Conservation (phyloP, 2,113 vertebrate species). For the Xenus cinereus region DNA sequence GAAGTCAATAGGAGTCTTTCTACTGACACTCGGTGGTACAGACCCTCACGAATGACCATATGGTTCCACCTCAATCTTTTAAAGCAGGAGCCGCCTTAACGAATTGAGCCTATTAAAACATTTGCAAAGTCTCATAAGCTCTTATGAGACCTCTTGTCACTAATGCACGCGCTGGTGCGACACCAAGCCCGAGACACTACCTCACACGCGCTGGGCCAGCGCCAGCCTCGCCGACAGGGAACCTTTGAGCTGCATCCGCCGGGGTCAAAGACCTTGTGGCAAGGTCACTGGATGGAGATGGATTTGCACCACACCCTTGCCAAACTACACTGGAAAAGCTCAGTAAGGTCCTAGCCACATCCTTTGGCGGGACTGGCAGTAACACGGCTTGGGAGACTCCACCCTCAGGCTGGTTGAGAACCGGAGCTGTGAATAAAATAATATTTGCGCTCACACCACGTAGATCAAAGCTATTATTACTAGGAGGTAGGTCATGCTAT, state of each 20-base stretch:
- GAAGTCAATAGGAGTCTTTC: background rate
- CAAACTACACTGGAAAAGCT: constrained; percentile 30
- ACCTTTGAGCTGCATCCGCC: background rate
- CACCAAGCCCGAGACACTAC: background rate
- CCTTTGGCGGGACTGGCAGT: background rate
- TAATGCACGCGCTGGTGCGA: background rate
- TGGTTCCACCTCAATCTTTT: background rate
- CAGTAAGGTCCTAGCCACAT: constrained; percentile 41
- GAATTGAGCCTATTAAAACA: background rate
- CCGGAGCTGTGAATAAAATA: constrained; percentile 5
- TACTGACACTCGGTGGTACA: background rate
- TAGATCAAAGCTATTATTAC: constrained; percentile 30
- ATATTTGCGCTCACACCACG: background rate
- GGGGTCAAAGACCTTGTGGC: background rate
- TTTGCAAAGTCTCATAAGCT: background rate
- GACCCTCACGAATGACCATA: background rate
- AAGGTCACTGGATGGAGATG: background rate
- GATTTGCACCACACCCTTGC: background rate
- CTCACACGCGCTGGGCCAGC: background rate
- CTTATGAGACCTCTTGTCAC: background rate
- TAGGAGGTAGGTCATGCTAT: background rate
- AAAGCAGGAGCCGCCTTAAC: background rate
- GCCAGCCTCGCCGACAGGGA: accelerated
- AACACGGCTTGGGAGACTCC: constrained; percentile 21
- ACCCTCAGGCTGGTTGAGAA: constrained; percentile 10